Evolutionary conservation across 2,888 invertebrate species (phyloP), one percentile per base, ranked within the genome.

Genomic region (Heteromyza rotundicornis): DNA sequence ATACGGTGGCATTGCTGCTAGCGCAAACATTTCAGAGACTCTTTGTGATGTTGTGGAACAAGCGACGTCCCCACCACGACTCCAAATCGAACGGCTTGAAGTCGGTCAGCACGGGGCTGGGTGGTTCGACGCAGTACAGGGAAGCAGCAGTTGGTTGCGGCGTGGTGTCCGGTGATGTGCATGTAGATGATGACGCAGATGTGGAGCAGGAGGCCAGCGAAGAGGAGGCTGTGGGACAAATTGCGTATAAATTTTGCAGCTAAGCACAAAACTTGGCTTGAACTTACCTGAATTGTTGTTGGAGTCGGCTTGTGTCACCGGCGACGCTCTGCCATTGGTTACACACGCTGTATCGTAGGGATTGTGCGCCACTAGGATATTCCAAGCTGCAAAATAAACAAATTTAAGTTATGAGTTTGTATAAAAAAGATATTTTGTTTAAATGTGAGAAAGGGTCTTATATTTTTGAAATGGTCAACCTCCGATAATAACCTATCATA

Each of bases 51-150:
- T 92, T 92, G 75, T 92, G 91, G 85, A 91, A 92, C 66, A 92
- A 85, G 68, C 94, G 86, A 80, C 92, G 91, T 65, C 94, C 94
- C 94, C 94, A 95, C 92, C 94, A 95, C 36, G 92, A 90, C 80
- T 94, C 95, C 77, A 95, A 86, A 85, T 95, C 95, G 78, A 95
- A 95, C 19, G 94, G 92, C 77, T 93, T 92, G 81, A 95, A 95
- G 83, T 94, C 92, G 73, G 88, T 87, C 56, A 92, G 85, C 23
- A 86, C 85, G 36, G 89, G 86, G 77, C 89, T 90, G 10, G 91
- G 90, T 61, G 89, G 89, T 72, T 92, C 92, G 70, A 91, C 89
- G 82, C 91, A 92, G 82, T 89, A 92, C 36, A 89, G 66, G 60
- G 77, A 71, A 53, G 82, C 80, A 44, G 74, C 70, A 55, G 75